phyloP scores from a whole-genome alignment of 2,113 vertebrate genomes.

The Mellivora capensis region DNA sequence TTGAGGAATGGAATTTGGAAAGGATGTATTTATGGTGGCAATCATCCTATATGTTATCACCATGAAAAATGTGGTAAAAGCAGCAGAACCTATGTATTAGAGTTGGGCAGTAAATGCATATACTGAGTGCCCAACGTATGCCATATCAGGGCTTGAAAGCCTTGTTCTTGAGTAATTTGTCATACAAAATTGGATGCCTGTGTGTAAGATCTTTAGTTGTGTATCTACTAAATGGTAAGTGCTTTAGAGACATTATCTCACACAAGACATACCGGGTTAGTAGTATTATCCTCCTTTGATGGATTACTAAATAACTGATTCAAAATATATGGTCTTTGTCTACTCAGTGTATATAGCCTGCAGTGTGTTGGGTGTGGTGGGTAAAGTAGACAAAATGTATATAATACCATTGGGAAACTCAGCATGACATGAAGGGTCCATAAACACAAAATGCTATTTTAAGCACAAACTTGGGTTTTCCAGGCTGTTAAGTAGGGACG shows the following conservation, averaged over 20 bases:
- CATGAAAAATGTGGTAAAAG: background rate
- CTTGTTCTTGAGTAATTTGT: background rate
- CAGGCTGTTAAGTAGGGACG: background rate
- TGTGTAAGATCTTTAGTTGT: background rate
- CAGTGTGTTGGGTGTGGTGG: background rate
- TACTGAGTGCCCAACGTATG: fast-evolving
- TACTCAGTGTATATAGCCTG: background rate
- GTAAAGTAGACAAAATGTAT: background rate
- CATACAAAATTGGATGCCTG: background rate
- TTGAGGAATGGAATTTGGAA: background rate
- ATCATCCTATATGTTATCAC: background rate
- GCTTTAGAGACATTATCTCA: background rate
- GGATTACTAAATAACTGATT: background rate
- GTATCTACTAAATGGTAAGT: background rate
- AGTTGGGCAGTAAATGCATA: background rate
- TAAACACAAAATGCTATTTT: background rate
- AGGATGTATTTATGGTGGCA: background rate
- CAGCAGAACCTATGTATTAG: background rate
- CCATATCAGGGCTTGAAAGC: background rate
- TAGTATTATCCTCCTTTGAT: background rate
- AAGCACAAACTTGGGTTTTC: background rate
- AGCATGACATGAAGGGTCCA: background rate
- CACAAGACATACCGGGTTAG: background rate
- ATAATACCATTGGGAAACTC: background rate
- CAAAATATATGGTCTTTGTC: background rate